Conservation (phyloP, 92 coral and sea anemone genomes). For the Anthopleura xanthogrammica region DNA sequence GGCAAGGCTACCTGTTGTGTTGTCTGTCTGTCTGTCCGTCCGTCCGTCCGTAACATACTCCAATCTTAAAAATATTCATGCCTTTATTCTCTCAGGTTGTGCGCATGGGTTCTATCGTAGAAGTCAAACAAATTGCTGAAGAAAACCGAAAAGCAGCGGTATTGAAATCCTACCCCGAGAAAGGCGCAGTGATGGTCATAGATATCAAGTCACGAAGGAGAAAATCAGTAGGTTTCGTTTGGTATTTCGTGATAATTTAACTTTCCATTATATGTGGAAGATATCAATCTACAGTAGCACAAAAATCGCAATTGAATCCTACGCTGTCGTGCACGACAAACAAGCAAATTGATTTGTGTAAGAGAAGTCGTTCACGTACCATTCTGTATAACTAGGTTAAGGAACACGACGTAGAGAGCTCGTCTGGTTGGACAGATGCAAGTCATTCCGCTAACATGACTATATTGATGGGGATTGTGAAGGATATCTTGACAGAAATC, state of each 20-base stretch:
- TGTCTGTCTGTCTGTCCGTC: not conserved
- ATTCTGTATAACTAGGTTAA: constrained; percentile 47
- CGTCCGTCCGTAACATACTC: not conserved
- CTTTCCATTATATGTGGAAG: no score
- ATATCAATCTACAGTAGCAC: no score
- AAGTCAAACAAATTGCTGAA: constrained; percentile 80
- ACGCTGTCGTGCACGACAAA: no score
- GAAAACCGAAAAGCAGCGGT: constrained; percentile 84
- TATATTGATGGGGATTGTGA: constrained; percentile 64
- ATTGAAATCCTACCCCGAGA: constrained; percentile 74
- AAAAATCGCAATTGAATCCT: no score
- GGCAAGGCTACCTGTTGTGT: not conserved
- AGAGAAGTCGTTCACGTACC: not conserved
- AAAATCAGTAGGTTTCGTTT: constrained; percentile 67
- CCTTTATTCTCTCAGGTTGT: constrained; percentile 57
- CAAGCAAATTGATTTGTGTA: not conserved
- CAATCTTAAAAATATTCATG: not conserved
- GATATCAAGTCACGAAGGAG: constrained; percentile 83
- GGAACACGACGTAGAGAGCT: constrained; percentile 67
- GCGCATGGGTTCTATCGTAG: constrained; percentile 86
- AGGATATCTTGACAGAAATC: constrained; percentile 58
- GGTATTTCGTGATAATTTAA: not conserved
- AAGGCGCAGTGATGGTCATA: constrained; percentile 77
- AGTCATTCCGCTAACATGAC: constrained; percentile 65
- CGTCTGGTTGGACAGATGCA: constrained; percentile 59